Evolutionary conservation across 2,888 invertebrate species (phyloP).

Genomic region (Agrochola lota): DNA sequence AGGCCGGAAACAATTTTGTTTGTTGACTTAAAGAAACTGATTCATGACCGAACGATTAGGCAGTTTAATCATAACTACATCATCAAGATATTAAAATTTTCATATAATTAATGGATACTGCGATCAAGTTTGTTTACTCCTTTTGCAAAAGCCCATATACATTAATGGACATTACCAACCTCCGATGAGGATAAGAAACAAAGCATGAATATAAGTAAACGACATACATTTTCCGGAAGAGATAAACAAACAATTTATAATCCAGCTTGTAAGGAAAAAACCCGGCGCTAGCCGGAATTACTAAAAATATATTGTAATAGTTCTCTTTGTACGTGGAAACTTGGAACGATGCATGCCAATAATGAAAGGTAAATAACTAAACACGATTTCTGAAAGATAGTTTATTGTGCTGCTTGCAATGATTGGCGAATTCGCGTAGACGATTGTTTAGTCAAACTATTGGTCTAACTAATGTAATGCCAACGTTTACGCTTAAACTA

Average conservation of each 20-base stretch:
- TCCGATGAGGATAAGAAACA: not conserved
- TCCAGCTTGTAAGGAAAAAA: constrained; percentile 58
- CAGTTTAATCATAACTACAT: not conserved
- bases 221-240: constrained; percentile 44
- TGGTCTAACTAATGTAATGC: not conserved
- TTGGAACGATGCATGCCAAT: constrained; percentile 33
- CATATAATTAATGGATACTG: not conserved
- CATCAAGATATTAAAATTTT: not conserved
- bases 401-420: constrained; percentile 38
- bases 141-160: not conserved
- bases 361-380: constrained; percentile 46
- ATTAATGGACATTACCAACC: constrained; percentile 5
- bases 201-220: constrained; percentile 21
- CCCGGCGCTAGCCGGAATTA: constrained; percentile 50
- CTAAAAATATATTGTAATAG: constrained; percentile 66
- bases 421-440: constrained; percentile 10
- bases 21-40: constrained; percentile 9
- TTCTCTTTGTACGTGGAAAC: constrained; percentile 55
- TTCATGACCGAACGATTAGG: constrained; percentile 22
- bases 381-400: constrained; percentile 25
- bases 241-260: constrained; percentile 51
- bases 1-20: constrained; percentile 12
- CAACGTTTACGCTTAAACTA: not conserved
- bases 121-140: not conserved
- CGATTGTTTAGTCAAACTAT: constrained; percentile 9